Evolutionary conservation across 2,888 invertebrate species (phyloP).

Genomic region (Cantharis rustica): DNA sequence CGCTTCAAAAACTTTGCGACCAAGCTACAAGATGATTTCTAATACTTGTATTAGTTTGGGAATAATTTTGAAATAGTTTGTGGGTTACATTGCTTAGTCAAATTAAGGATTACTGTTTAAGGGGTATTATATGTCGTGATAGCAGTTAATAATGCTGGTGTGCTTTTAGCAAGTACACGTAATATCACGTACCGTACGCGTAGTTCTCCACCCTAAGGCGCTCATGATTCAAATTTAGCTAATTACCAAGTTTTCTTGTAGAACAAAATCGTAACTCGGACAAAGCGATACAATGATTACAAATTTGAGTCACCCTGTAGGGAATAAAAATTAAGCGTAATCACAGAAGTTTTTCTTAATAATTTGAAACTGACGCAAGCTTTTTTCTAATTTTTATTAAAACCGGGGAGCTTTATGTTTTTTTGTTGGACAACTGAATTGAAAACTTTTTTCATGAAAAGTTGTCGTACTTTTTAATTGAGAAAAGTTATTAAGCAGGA

Average conservation of each 20-base stretch:
- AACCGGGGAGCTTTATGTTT: background rate
- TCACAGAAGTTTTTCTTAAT: background rate
- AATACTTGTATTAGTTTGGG: too few species aligned
- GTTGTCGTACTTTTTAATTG: background rate
- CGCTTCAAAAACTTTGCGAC: too few species aligned
- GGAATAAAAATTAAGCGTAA: background rate
- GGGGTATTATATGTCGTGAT: background rate
- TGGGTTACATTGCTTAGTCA: background rate
- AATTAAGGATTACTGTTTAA: background rate
- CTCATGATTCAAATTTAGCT: background rate
- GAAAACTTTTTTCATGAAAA: background rate
- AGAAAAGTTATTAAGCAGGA: background rate
- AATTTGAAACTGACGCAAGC: background rate
- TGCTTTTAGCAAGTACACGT: background rate
- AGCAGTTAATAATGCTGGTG: background rate
- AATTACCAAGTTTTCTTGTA: background rate
- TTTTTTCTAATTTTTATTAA: background rate
- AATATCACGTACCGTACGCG: background rate
- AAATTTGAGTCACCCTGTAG: background rate
- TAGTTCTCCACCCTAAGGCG: background rate
- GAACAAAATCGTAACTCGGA: background rate
- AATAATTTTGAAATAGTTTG: background rate
- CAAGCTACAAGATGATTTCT: background rate
- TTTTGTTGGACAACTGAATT: background rate
- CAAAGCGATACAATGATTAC: background rate